These are phyloP conservation scores for Orchesella cincta DNA, from an alignment of 1,140 invertebrate species.

Conservation along the genomic window DNA sequence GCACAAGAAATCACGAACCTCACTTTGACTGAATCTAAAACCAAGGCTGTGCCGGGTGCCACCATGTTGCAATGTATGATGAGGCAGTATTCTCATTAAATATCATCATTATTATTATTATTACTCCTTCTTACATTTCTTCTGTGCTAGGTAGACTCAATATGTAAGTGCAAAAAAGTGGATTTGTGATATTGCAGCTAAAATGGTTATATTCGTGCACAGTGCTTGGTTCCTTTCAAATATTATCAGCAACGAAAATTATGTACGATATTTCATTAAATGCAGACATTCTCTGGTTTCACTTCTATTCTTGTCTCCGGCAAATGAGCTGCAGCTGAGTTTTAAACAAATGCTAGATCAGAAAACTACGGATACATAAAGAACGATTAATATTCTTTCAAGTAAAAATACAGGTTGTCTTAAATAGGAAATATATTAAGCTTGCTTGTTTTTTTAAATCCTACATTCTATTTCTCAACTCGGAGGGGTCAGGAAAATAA, in stretches of 20 bases:
- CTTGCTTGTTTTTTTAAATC: not conserved
- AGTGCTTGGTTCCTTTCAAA: too few species aligned
- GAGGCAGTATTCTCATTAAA: not conserved
- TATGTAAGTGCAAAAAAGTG: not conserved
- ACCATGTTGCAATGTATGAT: too few species aligned
- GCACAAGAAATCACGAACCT: not conserved
- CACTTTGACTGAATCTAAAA: not conserved
- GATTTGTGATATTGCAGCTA: not conserved
- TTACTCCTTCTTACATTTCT: not conserved
- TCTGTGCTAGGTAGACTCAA: not conserved
- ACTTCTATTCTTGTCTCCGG: too few species aligned
- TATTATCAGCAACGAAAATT: too few species aligned
- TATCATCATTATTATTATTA: not conserved
- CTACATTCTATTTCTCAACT: not conserved
- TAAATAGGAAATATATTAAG: too few species aligned
- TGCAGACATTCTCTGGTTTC: too few species aligned
- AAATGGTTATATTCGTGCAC: not conserved
- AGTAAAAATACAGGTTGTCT: too few species aligned
- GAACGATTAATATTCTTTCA: too few species aligned
- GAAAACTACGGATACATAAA: too few species aligned
- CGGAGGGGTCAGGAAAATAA: not conserved
- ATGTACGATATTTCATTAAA: too few species aligned
- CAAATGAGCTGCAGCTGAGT: too few species aligned
- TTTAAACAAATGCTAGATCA: too few species aligned
- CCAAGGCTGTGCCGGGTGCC: not conserved